Base-by-base conservation (phyloP, 2,888 invertebrate species). In the Torymus texanus region DNA sequence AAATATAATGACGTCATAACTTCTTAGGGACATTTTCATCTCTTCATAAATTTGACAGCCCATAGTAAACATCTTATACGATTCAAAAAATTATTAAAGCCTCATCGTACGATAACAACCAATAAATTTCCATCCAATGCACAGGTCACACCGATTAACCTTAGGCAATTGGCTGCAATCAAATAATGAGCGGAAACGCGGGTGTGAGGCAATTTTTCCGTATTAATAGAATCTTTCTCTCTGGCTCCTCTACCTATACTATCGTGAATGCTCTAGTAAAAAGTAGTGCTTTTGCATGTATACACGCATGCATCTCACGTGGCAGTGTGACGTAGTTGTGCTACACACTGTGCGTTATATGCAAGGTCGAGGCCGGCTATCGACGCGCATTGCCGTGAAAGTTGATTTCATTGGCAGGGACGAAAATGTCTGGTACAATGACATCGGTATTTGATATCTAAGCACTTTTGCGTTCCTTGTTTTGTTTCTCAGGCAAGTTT, bases 311-410 rank as follows among this genome's bases (percentile, higher is more conserved):
- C 16, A 41, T 14, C 56, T 76, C 75, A 76, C 76, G 56, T 76
- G 70, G 50, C 50, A 14, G 8, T 41, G 41, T 41, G 41, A 8
- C 8, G 41, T 41, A 41, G 41, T 1, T 41, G 8, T n/a, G 21
- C 21, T 21, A 21, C 21, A 21, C 41, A 8, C 8, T 41, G 29
- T 58, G 13, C 56, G 63, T 58, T 65, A 21, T 55, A 50, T 61
- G 13, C 77, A 78, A 72, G 72, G 72, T 72, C 78, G 65, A 78
- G 78, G 71, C 14, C 72, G 66, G 24, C 12, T 51, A 53, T 59
- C 56, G 16, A 65, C 24, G 29, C 41, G 41, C 41, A 29, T 58
- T 21, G n/a, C 18, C 13, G 72, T 41, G 66, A 78, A 78, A 65
- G 59, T 66, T 59, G 29, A 65, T 50, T 62, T 62, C 50, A 70